A percentile compares a stretch with the other conserved stretches of the same genome.
Evolutionary conservation across 2,113 vertebrate genomes (phyloP).

Genomic region (Pygoscelis adeliae): DNA sequence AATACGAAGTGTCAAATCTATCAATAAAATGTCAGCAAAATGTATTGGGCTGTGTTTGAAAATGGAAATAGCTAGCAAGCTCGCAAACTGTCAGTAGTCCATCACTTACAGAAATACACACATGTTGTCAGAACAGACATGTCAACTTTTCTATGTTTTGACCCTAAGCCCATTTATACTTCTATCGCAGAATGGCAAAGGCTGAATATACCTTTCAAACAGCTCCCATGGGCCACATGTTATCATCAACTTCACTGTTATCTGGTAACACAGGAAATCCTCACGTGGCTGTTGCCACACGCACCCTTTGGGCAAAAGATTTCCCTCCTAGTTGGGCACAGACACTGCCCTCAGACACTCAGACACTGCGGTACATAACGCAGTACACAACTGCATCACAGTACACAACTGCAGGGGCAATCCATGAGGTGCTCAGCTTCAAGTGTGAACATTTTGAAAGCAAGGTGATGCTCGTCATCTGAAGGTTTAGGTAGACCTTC

Average conservation of each 20-base stretch:
- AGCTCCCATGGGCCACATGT: neutral
- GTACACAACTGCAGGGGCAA: neutral
- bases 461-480: neutral
- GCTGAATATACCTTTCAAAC: neutral
- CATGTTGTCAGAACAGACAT: neutral
- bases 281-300: neutral
- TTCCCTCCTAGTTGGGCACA: neutral
- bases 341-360: accelerated
- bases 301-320: neutral
- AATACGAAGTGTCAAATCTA: neutral
- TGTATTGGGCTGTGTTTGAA: neutral
- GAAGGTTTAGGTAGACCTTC: neutral
- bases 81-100: neutral
- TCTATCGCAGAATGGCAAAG: neutral
- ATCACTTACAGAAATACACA: neutral
- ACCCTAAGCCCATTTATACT: neutral
- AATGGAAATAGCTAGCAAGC: neutral
- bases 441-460: neutral
- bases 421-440: neutral
- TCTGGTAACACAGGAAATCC: neutral
- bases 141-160: neutral
- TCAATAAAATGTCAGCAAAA: neutral
- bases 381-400: neutral
- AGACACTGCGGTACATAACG: neutral
- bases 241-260: neutral